Evolutionary conservation across 1,140 invertebrate species (phyloP), one percentile per base, ranked within the genome.

Genomic region (Wiebesia pumilae): DNA sequence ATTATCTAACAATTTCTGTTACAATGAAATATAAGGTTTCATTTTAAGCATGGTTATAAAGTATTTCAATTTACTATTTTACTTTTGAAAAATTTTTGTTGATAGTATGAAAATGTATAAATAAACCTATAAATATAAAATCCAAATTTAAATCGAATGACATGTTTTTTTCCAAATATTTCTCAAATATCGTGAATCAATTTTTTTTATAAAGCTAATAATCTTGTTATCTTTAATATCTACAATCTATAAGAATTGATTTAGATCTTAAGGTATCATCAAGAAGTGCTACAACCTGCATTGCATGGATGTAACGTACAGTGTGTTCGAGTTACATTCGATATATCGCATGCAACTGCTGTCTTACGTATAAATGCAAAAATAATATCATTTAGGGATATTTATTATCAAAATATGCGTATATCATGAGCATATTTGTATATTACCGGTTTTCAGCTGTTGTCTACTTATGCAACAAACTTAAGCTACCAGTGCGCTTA

Each of bases 331-430:
- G 10, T 62, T 62, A 62, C 21, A 62, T 6, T 27, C 58, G 24
- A 27, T 27, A 14, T 27, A 62, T 10, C 0, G 27, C 27, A 40
- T 35, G 47, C n/a, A 51, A 51, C 71, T 14, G 24, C 33, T 58
- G 51, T 16, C 65, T 80, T 80, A 79, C 35, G 78, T 54, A 62
- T 51, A 62, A 62, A 35, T 47, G 30, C 19, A 84, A 84, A 79
- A 79, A 79, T 58, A 84, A 79, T 84, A 40, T 84, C 40, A 38
- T 51, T 84, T 69, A 54, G 62, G 75, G 83, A 38, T 67, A 79
- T 84, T 84, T 54, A 69, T 79, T 84, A 84, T 69, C n/a, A 27
- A 27, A 35, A 51, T 35, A 38, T 14, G 83, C 62, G 43, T 67
- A 79, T 78, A 67, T 67, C 58, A 69, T 67, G 30, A 47, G 62